Evolutionary conservation across 2,888 invertebrate species (phyloP), one percentile per base, ranked within the genome.

Genomic region (Drosophila putrida): DNA sequence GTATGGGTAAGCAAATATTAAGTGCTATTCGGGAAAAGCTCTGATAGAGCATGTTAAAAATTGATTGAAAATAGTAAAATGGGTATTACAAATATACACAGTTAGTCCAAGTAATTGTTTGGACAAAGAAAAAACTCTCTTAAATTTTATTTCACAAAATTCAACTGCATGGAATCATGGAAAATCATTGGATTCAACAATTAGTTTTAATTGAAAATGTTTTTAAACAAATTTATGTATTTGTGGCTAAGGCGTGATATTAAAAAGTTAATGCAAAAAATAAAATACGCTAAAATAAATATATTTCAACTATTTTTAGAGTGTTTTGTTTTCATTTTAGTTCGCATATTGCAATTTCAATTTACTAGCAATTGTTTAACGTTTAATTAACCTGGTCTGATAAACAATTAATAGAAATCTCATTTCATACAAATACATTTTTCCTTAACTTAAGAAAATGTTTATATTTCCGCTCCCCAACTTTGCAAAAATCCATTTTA

Each of bases 31-130:
- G 25, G 41, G 10, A 5, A 35, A 38, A 36, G 51, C 25, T 36
- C 38, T 27, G 27, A 38, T 51, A 49, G 39, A 35, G 38, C 33
- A 65, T 46, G 36, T 41, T 62, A 11, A 43, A 60, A 54, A 36
- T 55, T 61, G 11, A 66, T 60, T 58, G 50, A 44, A 64, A 58
- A 43, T n/a, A 6, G 6, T 5, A 31, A 15, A 28, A 38, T 11
- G 13, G n/a, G 15, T 11, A 20, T 27, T 43, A 11, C 25, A 43
- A 25, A 11, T 43, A 6, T 25, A 6, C n/a, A 41, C 41, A 20
- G 41, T 41, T 41, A 20, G 20, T 20, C 41, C 41, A 20, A 41
- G 15, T 41, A 41, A 41, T 41, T 41, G 20, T 39, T 41, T 10
- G 13, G 20, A 15, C 5, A 41, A 20, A 38, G 6, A 13, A 3